Base-by-base conservation (phyloP, 2,113 vertebrate genomes). In the Microtus ochrogaster region DNA sequence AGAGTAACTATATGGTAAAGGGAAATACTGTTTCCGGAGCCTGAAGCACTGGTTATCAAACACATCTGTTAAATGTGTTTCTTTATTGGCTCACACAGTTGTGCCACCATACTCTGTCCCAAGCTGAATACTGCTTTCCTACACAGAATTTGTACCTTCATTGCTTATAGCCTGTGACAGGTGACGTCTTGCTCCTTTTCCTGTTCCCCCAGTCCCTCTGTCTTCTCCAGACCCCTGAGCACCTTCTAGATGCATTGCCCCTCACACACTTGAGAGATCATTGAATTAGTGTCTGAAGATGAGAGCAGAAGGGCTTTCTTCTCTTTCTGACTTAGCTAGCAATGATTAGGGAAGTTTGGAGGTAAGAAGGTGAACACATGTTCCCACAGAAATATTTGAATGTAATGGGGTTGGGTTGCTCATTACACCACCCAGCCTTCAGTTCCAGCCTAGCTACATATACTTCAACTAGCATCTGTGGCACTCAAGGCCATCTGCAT, bases 1-100 rank as follows among this genome's bases (percentile, higher is more conserved):
- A 65, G 44, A 89, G 5, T 70, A 91, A 81, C 74, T 33, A 41
- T n/a, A 49, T 89, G 91, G 47, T 90, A 92, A 95, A 65, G 30
- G 49, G 70, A 97, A 95, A 90, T 88, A 91, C 33, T 65, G 41
- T 91, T 94, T 91, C 16, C n/a, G 55, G 63, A 78, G 91, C 65
- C 17, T 44, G 44, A 86, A 81, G 44, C 21, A 85, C 93, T 94
- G 26, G n/a, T 90, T 79, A 87, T 93, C 33, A 93, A 89, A 90
- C 74, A 44, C 73, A 68, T 89, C 33, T 63, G 30, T 39, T 58
- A 94, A 95, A 90, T 72, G 21, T 22, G 65, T 61, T 91, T 95
- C 93, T 68, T 55, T 88, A 52, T 72, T n/a, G 33, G 22, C 4
- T 76, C 58, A 7, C 58, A 58, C 58, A 58, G 58, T 58, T 58